Base-by-base conservation (phyloP, 2,888 invertebrate genomes). In the Trissolcus japonicus region DNA sequence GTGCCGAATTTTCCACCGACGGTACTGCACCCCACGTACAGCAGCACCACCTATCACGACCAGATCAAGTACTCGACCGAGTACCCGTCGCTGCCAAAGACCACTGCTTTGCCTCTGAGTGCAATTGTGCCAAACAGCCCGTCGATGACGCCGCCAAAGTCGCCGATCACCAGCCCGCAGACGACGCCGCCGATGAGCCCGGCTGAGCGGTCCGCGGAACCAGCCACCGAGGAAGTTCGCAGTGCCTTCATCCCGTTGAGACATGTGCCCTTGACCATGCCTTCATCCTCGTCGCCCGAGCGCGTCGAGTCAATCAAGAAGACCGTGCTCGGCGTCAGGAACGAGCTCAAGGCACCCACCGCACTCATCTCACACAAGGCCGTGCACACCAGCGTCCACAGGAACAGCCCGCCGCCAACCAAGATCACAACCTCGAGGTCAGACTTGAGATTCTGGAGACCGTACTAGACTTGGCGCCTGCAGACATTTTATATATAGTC, bases 171-270 rank as follows among this genome's bases (percentile, higher is more conserved):
- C 14, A 75, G 76, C 41, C 81, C 79, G 1, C 83, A 83, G 16
- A 83, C 86, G 14, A 86, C 85, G 1, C 87, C 89, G 0, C 86
- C 87, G 0, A 79, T 84, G 13, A 87, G 86, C 56, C 87, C 86
- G 0, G 87, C 86, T 67, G 88, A 88, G 2, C 87, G 86, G 14
- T 86, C 85, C 6, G 88, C 87, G 76, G 89, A 88, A 4, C 84
- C 86, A 0, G 80, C 83, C 11, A 59, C 82, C n/a, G 88, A 88
- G 21, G 88, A 88, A 61, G 80, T 86, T 2, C 86, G 88, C 55
- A 89, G 89, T 81, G 89, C 89, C 79, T 89, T 89, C 78, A 86
- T 88, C 9, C 88, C 88, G 0, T 85, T 88, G 48, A 81, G 85
- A 35, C 63, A 86, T 21, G 83, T 51, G 35, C 83, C 84, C 13